Base-by-base conservation (phyloP, 2,797 vertebrate genomes). In the Labroides dimidiatus region DNA sequence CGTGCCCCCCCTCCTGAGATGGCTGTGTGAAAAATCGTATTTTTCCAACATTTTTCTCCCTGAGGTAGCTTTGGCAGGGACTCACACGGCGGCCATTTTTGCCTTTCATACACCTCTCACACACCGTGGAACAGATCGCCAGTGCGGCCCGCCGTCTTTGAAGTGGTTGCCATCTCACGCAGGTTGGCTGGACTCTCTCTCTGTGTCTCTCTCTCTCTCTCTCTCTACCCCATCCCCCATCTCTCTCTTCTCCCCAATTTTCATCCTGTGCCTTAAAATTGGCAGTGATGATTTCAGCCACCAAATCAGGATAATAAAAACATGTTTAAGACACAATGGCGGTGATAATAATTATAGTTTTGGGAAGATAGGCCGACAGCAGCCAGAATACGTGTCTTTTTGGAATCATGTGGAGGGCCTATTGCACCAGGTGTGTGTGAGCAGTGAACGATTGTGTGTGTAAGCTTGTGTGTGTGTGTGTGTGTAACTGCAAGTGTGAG, bases 11-110 rank as follows among this genome's bases (percentile, higher is more conserved):
- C 55, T 37, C 65, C 71, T 58, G 84, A 90, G 89, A 93, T 75
- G 62, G 70, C 77, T 87, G 88, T 91, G 89, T 88, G 86, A 94
- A 93, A 93, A 94, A 93, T 90, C 58, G 12, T 81, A 89, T 92
- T 94, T 94, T 94, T 92, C 89, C 89, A 93, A 93, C 87, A 90
- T 90, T 91, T 93, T 91, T 93, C 75, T 93, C 92, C 93, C 93
- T 2, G 89, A 92, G 93, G 93, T 94, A 92, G 88, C 90, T 88
- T 92, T 94, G 94, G 93, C 93, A 93, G 78, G 69, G 75, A 81
- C 85, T 91, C 91, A 93, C 86, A 93, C 88, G 74, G 84, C 88
- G 91, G 87, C 92, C 90, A 89, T 92, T 90, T 91, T 84, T 91
- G 90, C 90, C 92, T 95, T 94, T 94, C 91, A 94, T 91, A 93